Conservation (phyloP, 2,113 vertebrate genomes). For the Turdus rufiventris region DNA sequence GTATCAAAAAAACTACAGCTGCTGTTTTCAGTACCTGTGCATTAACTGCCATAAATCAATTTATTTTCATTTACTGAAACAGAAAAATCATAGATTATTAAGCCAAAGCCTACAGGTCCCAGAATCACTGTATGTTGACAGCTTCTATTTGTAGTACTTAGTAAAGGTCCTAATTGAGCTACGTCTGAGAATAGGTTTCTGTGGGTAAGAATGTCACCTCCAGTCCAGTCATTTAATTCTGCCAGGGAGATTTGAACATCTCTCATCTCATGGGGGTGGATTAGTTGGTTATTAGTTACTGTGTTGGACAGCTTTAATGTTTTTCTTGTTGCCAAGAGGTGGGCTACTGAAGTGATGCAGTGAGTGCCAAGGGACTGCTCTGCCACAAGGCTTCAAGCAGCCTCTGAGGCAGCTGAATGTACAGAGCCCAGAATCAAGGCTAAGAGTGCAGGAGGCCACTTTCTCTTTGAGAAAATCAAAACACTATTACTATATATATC, state of each 20-base stretch:
- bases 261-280: not conserved
- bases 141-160: not conserved
- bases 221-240: not conserved
- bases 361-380: not conserved
- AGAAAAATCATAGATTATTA: not conserved
- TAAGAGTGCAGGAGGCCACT: not conserved
- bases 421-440: not conserved
- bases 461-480: not conserved
- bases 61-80: conserved; percentile 27
- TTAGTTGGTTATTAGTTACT: not conserved
- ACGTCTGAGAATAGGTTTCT: not conserved
- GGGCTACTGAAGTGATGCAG: not conserved
- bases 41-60: conserved; percentile 38
- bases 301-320: not conserved
- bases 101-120: not conserved
- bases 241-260: not conserved
- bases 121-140: not conserved
- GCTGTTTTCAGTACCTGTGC: not conserved
- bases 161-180: not conserved
- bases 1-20: conserved; percentile 15
- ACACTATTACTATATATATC: not conserved
- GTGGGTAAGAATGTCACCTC: not conserved
- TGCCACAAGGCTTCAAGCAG: not conserved
- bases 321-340: not conserved
- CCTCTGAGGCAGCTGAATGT: not conserved